Base-by-base conservation (phyloP, 23 tunicate genomes). In the Phallusia fumigata region DNA sequence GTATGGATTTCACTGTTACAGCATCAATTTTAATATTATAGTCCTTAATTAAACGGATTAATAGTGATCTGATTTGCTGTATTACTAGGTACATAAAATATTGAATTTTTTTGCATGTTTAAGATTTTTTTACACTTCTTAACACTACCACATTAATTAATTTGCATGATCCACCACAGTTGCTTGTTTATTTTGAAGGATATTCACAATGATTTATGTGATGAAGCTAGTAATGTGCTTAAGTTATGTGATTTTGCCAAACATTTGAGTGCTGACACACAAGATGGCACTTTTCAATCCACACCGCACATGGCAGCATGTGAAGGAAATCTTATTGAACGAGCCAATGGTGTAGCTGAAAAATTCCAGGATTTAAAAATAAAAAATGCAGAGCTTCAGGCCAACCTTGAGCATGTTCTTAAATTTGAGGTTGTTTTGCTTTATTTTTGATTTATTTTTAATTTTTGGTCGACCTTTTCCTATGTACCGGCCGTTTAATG, bases 181-280 rank as follows among this genome's bases (percentile, higher is more conserved):
- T 74, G 40, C 40, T 33, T 33, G 45, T 74, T 74, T 33, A 33
- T 74, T 77, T 45, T 36, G 18, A 36, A 77, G 80, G 33, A 77
- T 22, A 36, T 77, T 36, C 52, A 26, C 80, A 77, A 34, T 36
- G 80, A 77, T 34, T 40, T 77, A 19, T 36, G 49, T 45, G 53
- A 77, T 45, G 53, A 77, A 26, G 80, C 80, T 18, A 34, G 44
- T 45, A 77, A 40, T 26, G 53, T 77, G 53, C 49, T 77, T 45
- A n/a, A 16, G 6, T 77, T 77, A 36, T 77, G 80, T 77, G 80
- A 77, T 53, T 77, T 45, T 34, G 80, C 80, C 53, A 77, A 77
- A n/a, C 49, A 16, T 18, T 40, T 77, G 53, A 45, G 44, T 36
- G 49, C 53, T 24, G 31, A 77, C 26, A 77, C 80, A 30, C 32